Percentiles rank a stretch among this genome's conserved stretches.
Conservation (phyloP, 2,113 vertebrate species). For the Callospermophilus lateralis region DNA sequence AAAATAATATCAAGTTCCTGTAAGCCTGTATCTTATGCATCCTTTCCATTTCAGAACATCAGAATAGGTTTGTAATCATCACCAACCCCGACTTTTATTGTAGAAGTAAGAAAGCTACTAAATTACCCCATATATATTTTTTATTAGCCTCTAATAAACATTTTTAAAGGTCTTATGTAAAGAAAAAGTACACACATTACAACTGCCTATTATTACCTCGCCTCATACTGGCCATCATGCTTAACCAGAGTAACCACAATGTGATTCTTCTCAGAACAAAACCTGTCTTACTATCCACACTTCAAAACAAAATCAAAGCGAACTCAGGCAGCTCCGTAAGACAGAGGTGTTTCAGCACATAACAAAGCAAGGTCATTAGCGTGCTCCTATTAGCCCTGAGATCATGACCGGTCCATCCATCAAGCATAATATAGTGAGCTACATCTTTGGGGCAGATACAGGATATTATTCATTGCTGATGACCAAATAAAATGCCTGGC, state of each 20-base stretch:
- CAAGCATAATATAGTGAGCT: background rate
- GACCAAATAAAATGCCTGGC: background rate
- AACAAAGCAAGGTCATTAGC: background rate
- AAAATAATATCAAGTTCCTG: background rate
- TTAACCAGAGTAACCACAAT: background rate
- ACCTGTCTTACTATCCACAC: background rate
- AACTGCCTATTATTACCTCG: slow-evolving; percentile 1
- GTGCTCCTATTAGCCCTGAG: background rate
- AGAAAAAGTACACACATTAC: slow-evolving; percentile 43
- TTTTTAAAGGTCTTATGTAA: slow-evolving; percentile 39
- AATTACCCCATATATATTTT: background rate
- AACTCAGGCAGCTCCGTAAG: background rate
- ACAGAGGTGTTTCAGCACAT: background rate
- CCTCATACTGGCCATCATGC: background rate
- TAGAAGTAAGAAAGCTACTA: background rate
- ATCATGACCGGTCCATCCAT: background rate
- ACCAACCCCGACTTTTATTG: background rate
- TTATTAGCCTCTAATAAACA: slow-evolving; percentile 68
- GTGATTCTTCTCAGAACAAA: background rate
- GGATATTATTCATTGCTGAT: background rate
- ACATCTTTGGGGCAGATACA: background rate
- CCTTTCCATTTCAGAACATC: slow-evolving; percentile 44
- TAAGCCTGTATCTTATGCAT: background rate
- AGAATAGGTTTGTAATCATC: background rate
- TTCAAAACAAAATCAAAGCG: slow-evolving; percentile 2